A percentile compares a stretch with the other conserved stretches of the same genome.
Evolutionary conservation across 2,888 invertebrate species (phyloP).

Genomic region (Eupithecia inturbata): DNA sequence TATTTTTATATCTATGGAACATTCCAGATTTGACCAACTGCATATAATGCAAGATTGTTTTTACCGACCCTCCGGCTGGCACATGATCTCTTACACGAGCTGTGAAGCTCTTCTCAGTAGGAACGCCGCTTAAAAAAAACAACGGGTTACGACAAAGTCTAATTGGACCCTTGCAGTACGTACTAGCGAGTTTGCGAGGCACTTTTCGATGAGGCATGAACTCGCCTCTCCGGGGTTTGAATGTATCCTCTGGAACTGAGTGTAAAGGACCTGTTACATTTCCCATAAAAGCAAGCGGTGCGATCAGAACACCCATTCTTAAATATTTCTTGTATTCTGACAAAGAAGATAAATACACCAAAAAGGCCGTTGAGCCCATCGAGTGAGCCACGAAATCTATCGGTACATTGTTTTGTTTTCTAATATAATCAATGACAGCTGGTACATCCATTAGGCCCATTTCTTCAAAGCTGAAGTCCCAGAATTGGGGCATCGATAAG

Average conservation of each 20-base stretch:
- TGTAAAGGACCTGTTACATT: slow-evolving; percentile 60
- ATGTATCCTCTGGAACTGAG: slow-evolving; percentile 51
- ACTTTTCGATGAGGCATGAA: slow-evolving; percentile 61
- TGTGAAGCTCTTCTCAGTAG: slow-evolving; percentile 51
- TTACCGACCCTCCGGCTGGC: slow-evolving; percentile 68
- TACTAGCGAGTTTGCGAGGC: slow-evolving; percentile 55
- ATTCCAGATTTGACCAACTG: slow-evolving; percentile 61
- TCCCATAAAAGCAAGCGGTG: slow-evolving; percentile 65
- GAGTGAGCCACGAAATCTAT: slow-evolving; percentile 72
- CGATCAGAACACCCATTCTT: slow-evolving; percentile 65
- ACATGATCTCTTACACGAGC: slow-evolving; percentile 61
- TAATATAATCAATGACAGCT: slow-evolving; percentile 65
- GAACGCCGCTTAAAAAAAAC: slow-evolving; percentile 62
- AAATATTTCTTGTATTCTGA: slow-evolving; percentile 64
- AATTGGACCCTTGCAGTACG: slow-evolving; percentile 58
- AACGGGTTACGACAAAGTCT: slow-evolving; percentile 66
- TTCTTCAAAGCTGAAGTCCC: slow-evolving; percentile 72
- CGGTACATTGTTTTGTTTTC: slow-evolving; percentile 51
- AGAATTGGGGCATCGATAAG: slow-evolving; percentile 55
- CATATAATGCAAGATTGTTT: slow-evolving; percentile 67
- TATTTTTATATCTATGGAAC: slow-evolving; percentile 61
- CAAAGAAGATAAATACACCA: slow-evolving; percentile 61
- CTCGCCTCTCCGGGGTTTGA: slow-evolving; percentile 56
- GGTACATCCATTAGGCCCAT: slow-evolving; percentile 69
- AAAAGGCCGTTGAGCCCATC: slow-evolving; percentile 68